Evolutionary conservation across 2,888 invertebrate genomes (phyloP), one percentile per base, ranked within the genome.

Genomic region (Ectropis crepuscularia): DNA sequence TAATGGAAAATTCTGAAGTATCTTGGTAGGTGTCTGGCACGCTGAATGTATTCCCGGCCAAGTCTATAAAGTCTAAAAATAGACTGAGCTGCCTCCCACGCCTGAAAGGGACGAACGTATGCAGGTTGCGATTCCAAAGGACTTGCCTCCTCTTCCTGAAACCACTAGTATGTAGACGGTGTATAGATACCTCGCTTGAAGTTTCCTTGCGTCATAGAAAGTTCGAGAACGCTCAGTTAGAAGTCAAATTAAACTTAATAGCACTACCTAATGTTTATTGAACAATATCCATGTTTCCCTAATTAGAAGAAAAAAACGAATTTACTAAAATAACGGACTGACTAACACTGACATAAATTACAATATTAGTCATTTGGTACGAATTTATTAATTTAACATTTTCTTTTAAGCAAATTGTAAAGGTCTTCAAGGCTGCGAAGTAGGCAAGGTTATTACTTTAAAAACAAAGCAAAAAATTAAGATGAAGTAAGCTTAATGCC

Each of bases 31-130:
- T 47, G 51, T 48, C 64, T 60, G 58, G 49, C 11, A 57, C 45
- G 37, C 53, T 45, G 41, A 49, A 63, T 45, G 54, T 55, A 55
- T 58, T 72, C 72, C 74, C 74, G 74, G 76, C 65, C 73, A 39
- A 54, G 53, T 55, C 48, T 51, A 65, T 65, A 47, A 66, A 53
- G 60, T 78, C 84, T 83, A 83, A 80, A 85, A 80, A 82, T 84
- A 86, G 83, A 76, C 72, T 53, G 72, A 82, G 79, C 81, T 80
- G 74, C 81, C 78, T 74, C 78, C 78, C 64, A 76, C 74, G 70
- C 41, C 6, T 58, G 76, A 76, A 70, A 68, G 73, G 67, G 79
- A 78, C 47, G 53, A 66, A 63, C 11, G 48, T 68, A 74, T 67
- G 61, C 12, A 38, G 57, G 36, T 50, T 60, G 57, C 54, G 50